Evolutionary conservation across 1,140 invertebrate species (phyloP).

Genomic region (Macrobrachium nipponense): DNA sequence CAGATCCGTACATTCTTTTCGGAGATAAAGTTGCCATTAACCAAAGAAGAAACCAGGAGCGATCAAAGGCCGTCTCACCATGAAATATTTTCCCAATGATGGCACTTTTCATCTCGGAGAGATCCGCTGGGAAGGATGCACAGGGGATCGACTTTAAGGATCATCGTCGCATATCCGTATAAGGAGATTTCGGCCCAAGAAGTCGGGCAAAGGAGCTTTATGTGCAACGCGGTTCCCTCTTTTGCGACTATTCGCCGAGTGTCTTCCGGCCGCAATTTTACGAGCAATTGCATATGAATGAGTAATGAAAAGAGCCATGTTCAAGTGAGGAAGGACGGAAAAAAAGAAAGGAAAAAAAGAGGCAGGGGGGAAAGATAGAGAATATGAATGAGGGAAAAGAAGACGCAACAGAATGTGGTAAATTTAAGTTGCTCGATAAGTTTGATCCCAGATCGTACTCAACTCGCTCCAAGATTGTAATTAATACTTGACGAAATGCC

Average conservation of each 20-base stretch:
- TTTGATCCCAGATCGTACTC: no score
- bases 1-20: not conserved
- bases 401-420: not conserved
- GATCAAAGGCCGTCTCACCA: conserved; percentile 26
- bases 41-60: conserved; percentile 27
- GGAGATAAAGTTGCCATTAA: conserved; percentile 36
- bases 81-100: conserved; percentile 36
- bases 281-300: conserved; percentile 49
- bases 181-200: not conserved
- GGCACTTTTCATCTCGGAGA: conserved; percentile 37
- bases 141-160: not conserved
- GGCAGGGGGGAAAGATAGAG: not conserved
- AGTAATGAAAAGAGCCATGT: conserved; percentile 39
- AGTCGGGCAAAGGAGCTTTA: no score
- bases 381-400: conserved; percentile 16
- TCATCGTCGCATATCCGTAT: not conserved
- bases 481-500: no score
- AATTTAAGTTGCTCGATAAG: no score
- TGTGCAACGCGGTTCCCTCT: not conserved
- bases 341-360: not conserved
- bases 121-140: not conserved
- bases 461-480: no score
- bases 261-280: conserved; percentile 46
- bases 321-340: conserved; percentile 21
- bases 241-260: conserved; percentile 32